A percentile compares a stretch with the other conserved stretches of the same genome.
These are phyloP conservation scores for Corythornis cristatus DNA, from an alignment of 2,113 vertebrate genomes.

Conservation along the genomic window DNA sequence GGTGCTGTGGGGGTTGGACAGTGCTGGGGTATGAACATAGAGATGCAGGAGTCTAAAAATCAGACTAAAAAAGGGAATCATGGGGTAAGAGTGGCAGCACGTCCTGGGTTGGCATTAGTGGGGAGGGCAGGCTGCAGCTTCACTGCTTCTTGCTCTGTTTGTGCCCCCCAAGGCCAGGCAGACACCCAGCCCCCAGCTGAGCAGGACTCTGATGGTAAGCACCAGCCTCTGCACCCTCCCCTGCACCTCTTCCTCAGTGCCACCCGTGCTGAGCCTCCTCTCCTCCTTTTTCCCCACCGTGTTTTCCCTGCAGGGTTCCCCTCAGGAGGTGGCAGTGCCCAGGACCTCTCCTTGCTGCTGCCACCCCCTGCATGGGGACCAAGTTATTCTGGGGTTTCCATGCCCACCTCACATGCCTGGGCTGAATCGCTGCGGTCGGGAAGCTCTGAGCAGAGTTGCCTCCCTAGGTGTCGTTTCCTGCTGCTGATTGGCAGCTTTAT, in stretches of 20 bases:
- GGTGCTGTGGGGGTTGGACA: rapidly evolving
- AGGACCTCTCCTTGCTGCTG: background rate
- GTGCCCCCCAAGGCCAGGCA: constrained; percentile 59
- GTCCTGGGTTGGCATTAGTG: rapidly evolving
- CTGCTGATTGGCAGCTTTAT: background rate
- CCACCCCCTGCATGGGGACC: background rate
- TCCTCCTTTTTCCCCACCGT: background rate
- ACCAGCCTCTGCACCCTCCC: background rate
- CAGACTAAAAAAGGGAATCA: background rate
- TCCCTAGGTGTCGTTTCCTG: background rate
- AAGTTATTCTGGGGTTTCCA: constrained; percentile 23
- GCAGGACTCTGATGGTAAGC: constrained; percentile 72
- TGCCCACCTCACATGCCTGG: background rate
- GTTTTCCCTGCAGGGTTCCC: background rate
- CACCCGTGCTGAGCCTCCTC: background rate
- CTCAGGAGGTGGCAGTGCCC: background rate
- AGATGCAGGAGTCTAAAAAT: background rate
- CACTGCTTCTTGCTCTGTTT: constrained; percentile 34
- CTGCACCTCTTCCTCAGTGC: background rate
- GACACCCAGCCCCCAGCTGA: constrained; percentile 47
- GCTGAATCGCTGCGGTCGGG: background rate
- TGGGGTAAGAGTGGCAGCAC: rapidly evolving
- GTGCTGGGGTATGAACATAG: rapidly evolving
- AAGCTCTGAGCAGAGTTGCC: background rate
- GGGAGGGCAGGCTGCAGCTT: background rate